phyloP scores from a whole-genome alignment of 2,888 invertebrate genomes.

The Napeogenes inachia region DNA sequence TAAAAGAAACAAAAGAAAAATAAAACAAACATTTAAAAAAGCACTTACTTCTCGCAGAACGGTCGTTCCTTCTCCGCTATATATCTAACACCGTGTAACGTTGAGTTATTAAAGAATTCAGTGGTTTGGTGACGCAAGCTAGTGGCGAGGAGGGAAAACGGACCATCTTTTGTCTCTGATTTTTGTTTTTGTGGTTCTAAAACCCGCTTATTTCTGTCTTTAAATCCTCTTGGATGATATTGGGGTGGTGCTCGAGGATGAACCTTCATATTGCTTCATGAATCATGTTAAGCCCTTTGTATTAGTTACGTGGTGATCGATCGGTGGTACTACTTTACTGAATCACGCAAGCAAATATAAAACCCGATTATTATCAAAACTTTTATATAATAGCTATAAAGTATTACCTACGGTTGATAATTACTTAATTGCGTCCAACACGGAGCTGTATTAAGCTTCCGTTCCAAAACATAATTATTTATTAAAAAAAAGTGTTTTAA shows the following conservation, averaged over 20 bases:
- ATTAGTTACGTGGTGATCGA: constrained; percentile 9
- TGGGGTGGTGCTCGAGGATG: constrained; percentile 47
- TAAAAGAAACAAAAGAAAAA: too few relatives aligned
- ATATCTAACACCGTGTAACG: constrained; percentile 87
- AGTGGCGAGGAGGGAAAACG: constrained; percentile 71
- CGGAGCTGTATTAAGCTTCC: neutral
- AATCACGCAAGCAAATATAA: constrained; percentile 50
- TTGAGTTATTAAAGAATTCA: constrained; percentile 86
- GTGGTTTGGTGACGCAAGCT: constrained; percentile 84
- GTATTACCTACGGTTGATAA: constrained; percentile 28
- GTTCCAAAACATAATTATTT: neutral
- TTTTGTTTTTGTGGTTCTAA: constrained; percentile 17
- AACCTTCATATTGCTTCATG: constrained; percentile 50
- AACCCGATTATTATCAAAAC: constrained; percentile 47
- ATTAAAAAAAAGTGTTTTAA: too few relatives aligned
- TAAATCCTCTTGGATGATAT: constrained; percentile 28
- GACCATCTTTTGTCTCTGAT: constrained; percentile 41
- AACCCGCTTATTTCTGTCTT: constrained; percentile 26
- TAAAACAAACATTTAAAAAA: neutral
- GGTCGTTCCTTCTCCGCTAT: constrained; percentile 86
- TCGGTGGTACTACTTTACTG: constrained; percentile 27
- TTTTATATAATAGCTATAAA: neutral
- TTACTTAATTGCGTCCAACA: constrained; percentile 14
- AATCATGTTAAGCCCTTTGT: constrained; percentile 1
- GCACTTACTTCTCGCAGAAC: constrained; percentile 84